Evolutionary conservation across 2,113 vertebrate species (phyloP), one percentile per base, ranked within the genome.

Genomic region (Patagioenas fasciata): DNA sequence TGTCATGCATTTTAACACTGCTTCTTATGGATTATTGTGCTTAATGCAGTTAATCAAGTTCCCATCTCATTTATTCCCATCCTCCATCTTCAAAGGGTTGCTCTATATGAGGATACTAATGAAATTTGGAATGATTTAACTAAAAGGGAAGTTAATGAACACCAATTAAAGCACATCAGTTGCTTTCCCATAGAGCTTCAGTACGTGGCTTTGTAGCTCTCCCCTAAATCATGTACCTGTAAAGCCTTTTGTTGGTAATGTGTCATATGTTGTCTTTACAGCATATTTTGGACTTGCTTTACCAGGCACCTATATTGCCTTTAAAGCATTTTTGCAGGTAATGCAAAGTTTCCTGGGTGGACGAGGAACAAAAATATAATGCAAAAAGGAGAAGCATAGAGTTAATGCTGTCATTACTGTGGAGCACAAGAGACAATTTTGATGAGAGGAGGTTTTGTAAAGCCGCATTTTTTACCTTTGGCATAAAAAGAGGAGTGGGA

Each of bases 61-160:
- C 70, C 60, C 17, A 38, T 79, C 44, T 91, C 78, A 66, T 79
- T 79, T 93, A 91, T 36, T 89, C 36, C n/a, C 15, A 23, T 84
- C 64, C 44, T 81, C 16, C 13, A 2, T 69, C 65, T 89, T 89
- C 66, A 81, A 95, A 85, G 66, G 9, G 28, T 81, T 95, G 44
- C 38, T 91, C 32, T 85, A 0, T 79, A 24, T 48, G 44, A 82
- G 66, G 36, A 61, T 92, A 72, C 84, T 75, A 89, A 72, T 91
- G 66, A 94, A 72, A 95, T 84, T 89, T 72, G 21, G 51, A 93
- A 51, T 75, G 31, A 57, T 85, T 92, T 94, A 67, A 50, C 89
- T 87, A 54, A 79, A 93, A 75, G 71, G 34, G 66, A 87, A 87
- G 57, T 48, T 94, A 95, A 87, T 87, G 77, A 91, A 72, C 44